Evolutionary conservation across 2,888 invertebrate species (phyloP).

Genomic region (Heliconius ismenius): DNA sequence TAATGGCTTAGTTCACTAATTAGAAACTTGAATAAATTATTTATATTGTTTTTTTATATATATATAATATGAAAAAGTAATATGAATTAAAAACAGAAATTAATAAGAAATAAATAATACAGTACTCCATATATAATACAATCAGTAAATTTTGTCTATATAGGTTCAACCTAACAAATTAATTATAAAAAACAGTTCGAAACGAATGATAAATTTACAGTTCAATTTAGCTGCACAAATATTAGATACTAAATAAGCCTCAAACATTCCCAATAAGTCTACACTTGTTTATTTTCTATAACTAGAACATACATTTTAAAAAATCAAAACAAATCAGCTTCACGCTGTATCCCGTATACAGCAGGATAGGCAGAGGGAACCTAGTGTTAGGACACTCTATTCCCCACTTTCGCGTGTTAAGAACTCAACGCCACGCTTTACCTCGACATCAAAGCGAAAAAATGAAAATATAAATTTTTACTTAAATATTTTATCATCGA

Average conservation of each 20-base stretch:
- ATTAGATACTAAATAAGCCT: background rate
- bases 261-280: background rate
- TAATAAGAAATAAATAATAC: too few relatives aligned
- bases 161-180: background rate
- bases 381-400: too few relatives aligned
- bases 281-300: background rate
- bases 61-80: background rate
- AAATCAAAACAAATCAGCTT: too few relatives aligned
- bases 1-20: conserved; percentile 4
- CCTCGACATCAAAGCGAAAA: too few relatives aligned
- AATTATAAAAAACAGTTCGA: background rate
- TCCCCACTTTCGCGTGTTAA: too few relatives aligned
- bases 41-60: background rate
- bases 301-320: background rate
- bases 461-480: too few relatives aligned
- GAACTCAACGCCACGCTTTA: too few relatives aligned
- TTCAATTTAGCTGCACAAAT: background rate
- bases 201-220: background rate
- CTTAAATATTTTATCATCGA: background rate
- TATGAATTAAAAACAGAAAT: too few relatives aligned
- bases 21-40: background rate
- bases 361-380: too few relatives aligned
- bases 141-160: background rate
- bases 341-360: too few relatives aligned
- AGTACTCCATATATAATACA: background rate